These are phyloP conservation scores for Pomacea maculata DNA, from an alignment of 1,140 invertebrate genomes.

Conservation along the genomic window DNA sequence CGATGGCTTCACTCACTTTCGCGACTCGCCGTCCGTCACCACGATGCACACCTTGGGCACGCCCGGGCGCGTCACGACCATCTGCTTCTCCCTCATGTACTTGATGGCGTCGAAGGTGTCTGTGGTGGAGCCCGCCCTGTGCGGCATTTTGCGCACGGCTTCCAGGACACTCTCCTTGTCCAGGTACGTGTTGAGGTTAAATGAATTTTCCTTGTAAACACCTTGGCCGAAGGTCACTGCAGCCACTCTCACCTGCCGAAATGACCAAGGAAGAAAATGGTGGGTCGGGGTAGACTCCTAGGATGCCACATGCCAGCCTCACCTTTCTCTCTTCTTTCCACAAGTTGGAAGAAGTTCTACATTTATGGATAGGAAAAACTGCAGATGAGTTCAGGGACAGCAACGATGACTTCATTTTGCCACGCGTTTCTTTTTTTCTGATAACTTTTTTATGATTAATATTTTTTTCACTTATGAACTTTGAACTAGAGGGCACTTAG, in stretches of 20 bases:
- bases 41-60: slow-evolving; percentile 19
- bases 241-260: slow-evolving; percentile 10
- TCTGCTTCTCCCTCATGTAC: slow-evolving; percentile 23
- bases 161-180: slow-evolving; percentile 18
- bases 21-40: slow-evolving; percentile 33
- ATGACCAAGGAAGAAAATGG: no score
- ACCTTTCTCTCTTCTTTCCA: no score
- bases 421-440: no score
- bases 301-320: no score
- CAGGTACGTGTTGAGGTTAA: slow-evolving; percentile 27
- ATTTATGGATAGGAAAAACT: no score
- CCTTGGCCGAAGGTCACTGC: slow-evolving; percentile 21
- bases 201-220: slow-evolving; percentile 17
- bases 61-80: neutral
- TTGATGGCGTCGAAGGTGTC: slow-evolving; percentile 22
- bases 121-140: slow-evolving; percentile 1
- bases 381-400: no score
- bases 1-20: slow-evolving; percentile 7
- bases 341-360: no score
- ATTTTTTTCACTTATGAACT: no score
- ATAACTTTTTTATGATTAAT: no score
- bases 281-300: no score
- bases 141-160: slow-evolving; percentile 16
- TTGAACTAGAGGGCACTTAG: no score
- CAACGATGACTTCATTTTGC: no score